Percentiles rank a stretch among this genome's conserved stretches.
Conservation (phyloP, 2,113 vertebrate species). For the Xenopus tropicalis region UCB_Xtro_10.0 CM004444.2:31781501-31782000, state of each 20-base stretch:
- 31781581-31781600: too few relatives aligned
- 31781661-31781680: too few relatives aligned
- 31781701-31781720: too few relatives aligned
- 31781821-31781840: slow-evolving; percentile 10
- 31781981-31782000: too few relatives aligned
- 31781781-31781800: neutral
- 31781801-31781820: neutral
- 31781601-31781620: too few relatives aligned
- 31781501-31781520: too few relatives aligned
- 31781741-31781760: slow-evolving; percentile 19
- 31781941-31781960: slow-evolving; percentile 18
- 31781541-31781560: too few relatives aligned
- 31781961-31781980: neutral
- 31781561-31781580: too few relatives aligned
- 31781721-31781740: neutral
- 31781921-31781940: slow-evolving; percentile 2
- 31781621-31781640: too few relatives aligned
- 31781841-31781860: neutral
- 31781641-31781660: too few relatives aligned
- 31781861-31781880: slow-evolving; percentile 15
- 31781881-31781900: neutral
- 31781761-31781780: neutral
- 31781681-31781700: too few relatives aligned
- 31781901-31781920: neutral
- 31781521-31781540: too few relatives aligned